Base-by-base conservation (phyloP, 2,888 invertebrate species). In the Stegana nigrithorax region DNA sequence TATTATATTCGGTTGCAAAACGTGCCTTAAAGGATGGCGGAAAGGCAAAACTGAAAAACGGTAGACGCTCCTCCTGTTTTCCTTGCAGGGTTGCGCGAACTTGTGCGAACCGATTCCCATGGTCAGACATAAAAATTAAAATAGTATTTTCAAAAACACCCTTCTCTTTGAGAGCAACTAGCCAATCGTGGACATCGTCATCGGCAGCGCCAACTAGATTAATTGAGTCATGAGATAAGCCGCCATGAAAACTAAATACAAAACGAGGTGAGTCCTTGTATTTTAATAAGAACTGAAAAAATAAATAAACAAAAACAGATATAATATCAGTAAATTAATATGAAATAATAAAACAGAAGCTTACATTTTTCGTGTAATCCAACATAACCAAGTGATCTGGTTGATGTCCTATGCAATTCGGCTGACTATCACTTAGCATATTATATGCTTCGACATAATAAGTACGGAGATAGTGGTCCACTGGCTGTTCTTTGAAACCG, bases 51-150 rank as follows among this genome's bases (percentile, higher is more conserved):
- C 92, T 91, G 83, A 97, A 93, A 73, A 95, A 92, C 0, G 97
- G 97, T 63, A 97, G 82, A 1, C 97, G 89, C 81, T 97, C 97
- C 78, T 97, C 97, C 62, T 94, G 90, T 83, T 96, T 95, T 0
- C 97, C 97, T 83, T 97, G 96, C 5, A 94, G 87, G 0, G 96
- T 96, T 73, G 92, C 90, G 0, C 97, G 89, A 6, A 96, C 89
- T 58, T 90, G 88, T 0, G 93, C 91, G 84, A 93, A 96, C 80
- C 94, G 91, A 67, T 93, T 91, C 0, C 97, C 97, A 83, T 98
- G 97, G 86, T 98, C 97, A 4, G 95, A 93, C 95, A 97, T 95
- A 2, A 97, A 81, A 60, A 97, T 90, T 0, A 98, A 85, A 67
- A 97, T 81, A 0, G 97, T 94, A 72, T 94, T 90, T 66, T 96